Evolutionary conservation across 2,797 vertebrate genomes (phyloP), one percentile per base, ranked within the genome.

Genomic region (Molossus molossus): DNA sequence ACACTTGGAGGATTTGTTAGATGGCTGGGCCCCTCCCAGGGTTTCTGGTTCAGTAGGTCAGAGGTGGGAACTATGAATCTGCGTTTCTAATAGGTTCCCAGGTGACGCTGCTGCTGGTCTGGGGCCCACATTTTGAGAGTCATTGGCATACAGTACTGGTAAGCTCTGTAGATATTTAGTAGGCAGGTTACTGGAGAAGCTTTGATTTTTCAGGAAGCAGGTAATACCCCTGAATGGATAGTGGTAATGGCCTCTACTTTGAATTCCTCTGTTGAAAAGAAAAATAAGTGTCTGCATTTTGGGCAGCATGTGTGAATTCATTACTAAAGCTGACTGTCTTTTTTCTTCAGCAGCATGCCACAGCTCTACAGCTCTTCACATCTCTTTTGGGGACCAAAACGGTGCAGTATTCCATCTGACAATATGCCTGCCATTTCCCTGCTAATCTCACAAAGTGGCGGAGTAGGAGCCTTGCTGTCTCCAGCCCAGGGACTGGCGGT

Each of bases 371-470:
- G 40, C 91, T 91, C 82, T 95, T 92, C 76, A 57, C 64, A 82
- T 55, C 45, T 73, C 85, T 94, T 94, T 92, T n/a, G 65, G 80
- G 83, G 70, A 20, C 79, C 75, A 27, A 65, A 90, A 85, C 84
- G 29, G 53, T 65, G 1, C 57, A 79, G 14, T 81, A 87, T 55
- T 87, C 72, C 57, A 53, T 64, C 73, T 91, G 94, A 91, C 89
- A 92, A 70, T 55, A 65, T 17, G 62, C 60, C 87, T 85, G 60
- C 62, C 40, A 33, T 90, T 96, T 96, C 40, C 29, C 53, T 27
- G 64, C 94, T 94, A 27, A 84, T 96, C 67, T 97, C 81, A 25
- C 73, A 67, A 53, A 75, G 37, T 53, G 80, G 81, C 85, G 70
- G 55, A 77, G 48, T 20, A 45, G 94, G 89, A 57, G 37, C 65